Percentiles rank a stretch among this genome's conserved stretches.
Evolutionary conservation across 1,140 invertebrate species (phyloP).

Genomic region (Popillia japonica): DNA sequence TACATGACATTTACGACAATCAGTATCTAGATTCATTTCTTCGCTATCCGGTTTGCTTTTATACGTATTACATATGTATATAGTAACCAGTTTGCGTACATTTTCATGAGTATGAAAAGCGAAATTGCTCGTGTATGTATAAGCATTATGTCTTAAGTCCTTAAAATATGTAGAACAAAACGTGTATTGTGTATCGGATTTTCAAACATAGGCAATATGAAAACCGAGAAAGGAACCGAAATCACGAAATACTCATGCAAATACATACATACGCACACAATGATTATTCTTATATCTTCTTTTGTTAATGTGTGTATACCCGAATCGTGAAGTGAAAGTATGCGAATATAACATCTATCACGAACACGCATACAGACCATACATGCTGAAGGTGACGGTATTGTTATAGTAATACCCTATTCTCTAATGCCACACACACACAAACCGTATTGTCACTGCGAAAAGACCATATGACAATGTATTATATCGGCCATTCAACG

Average conservation of each 20-base stretch:
- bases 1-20: too few species aligned
- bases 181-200: neutral
- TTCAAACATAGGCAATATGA: neutral
- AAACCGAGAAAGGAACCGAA: slow-evolving; percentile 19
- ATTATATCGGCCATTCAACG: slow-evolving; percentile 59
- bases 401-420: slow-evolving; percentile 55
- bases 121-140: too few species aligned
- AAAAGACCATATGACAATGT: slow-evolving; percentile 60
- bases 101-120: too few species aligned
- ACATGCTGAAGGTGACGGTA: slow-evolving; percentile 38
- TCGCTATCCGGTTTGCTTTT: too few species aligned
- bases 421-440: slow-evolving; percentile 59
- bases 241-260: slow-evolving; percentile 30
- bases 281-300: slow-evolving; percentile 26
- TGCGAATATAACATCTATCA: slow-evolving; percentile 15
- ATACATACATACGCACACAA: neutral
- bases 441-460: slow-evolving; percentile 53
- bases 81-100: too few species aligned
- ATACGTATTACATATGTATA: too few species aligned
- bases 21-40: too few species aligned
- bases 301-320: neutral
- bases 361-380: neutral
- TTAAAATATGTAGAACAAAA: slow-evolving; percentile 8
- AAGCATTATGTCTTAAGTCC: too few species aligned
- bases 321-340: slow-evolving; percentile 21